phyloP scores from a whole-genome alignment of 2,113 vertebrate genomes.

The Pseudorhombus dupliciocellatus region DNA sequence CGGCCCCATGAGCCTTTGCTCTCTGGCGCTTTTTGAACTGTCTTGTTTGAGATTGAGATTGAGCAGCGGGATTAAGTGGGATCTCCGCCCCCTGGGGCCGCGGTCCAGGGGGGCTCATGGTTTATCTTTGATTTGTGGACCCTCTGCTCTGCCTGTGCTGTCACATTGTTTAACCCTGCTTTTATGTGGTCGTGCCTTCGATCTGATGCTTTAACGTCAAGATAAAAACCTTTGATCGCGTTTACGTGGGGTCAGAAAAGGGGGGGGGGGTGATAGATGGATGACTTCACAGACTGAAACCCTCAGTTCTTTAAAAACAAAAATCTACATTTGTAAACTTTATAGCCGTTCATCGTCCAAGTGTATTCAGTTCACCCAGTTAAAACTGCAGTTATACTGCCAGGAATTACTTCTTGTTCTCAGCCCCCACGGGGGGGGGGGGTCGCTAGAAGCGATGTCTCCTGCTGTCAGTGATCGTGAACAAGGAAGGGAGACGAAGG shows the following conservation, averaged over 20 bases:
- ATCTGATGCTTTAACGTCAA: conserved; percentile 9
- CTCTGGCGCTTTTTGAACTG: conserved; percentile 48
- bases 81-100: conserved; percentile 44
- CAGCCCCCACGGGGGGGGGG: too few relatives aligned
- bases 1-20: conserved; percentile 22
- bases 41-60: conserved; percentile 62
- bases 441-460: too few relatives aligned
- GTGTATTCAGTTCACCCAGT: too few relatives aligned
- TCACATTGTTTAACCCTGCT: neutral
- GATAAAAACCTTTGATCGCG: conserved; percentile 25
- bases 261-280: neutral
- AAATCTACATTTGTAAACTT: neutral
- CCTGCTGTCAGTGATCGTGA: conserved; percentile 7
- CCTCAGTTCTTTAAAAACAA: neutral
- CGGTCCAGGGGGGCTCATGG: conserved; percentile 50
- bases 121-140: conserved; percentile 48
- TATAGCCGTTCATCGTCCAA: neutral
- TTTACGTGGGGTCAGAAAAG: neutral
- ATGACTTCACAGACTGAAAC: conserved; percentile 2
- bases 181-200: neutral
- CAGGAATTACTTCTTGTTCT: too few relatives aligned
- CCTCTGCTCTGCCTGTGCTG: conserved; percentile 21
- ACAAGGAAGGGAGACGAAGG: neutral
- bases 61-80: conserved; percentile 56
- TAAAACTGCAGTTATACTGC: too few relatives aligned